Percentiles rank a stretch among this genome's conserved stretches.
Conservation (phyloP, 2,113 vertebrate species). For the Neotoma lepida region DNA sequence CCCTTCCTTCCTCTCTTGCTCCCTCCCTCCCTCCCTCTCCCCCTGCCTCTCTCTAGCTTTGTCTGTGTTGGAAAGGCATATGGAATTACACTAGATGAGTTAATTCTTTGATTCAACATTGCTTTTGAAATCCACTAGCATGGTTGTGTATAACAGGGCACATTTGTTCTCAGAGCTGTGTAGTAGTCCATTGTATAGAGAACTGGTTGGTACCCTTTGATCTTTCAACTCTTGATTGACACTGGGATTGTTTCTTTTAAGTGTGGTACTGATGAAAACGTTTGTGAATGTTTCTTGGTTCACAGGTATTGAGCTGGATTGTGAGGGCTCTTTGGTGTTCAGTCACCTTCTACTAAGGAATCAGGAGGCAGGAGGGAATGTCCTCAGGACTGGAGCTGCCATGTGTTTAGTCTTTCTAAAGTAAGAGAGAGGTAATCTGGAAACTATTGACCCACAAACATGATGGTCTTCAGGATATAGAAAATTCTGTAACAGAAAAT, state of each 20-base stretch:
- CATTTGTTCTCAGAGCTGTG: neutral
- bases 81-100: neutral
- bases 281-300: neutral
- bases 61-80: neutral
- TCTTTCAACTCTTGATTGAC: neutral
- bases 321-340: neutral
- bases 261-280: neutral
- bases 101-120: neutral
- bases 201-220: neutral
- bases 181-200: neutral
- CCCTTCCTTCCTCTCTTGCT: neutral
- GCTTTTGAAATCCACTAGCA: neutral
- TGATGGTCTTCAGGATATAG: neutral
- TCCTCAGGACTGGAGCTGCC: neutral
- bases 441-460: neutral
- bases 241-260: slow-evolving; percentile 20
- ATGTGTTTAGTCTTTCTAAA: slow-evolving; percentile 6
- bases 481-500: slow-evolving; percentile 35
- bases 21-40: neutral
- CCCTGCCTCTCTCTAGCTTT: neutral
- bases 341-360: neutral
- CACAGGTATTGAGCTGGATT: neutral
- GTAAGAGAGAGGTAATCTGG: neutral
- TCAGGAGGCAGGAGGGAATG: neutral
- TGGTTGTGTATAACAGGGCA: fast-evolving